Conservation (phyloP, 2,797 vertebrate genomes). For the Moxostoma hubbsi region DNA sequence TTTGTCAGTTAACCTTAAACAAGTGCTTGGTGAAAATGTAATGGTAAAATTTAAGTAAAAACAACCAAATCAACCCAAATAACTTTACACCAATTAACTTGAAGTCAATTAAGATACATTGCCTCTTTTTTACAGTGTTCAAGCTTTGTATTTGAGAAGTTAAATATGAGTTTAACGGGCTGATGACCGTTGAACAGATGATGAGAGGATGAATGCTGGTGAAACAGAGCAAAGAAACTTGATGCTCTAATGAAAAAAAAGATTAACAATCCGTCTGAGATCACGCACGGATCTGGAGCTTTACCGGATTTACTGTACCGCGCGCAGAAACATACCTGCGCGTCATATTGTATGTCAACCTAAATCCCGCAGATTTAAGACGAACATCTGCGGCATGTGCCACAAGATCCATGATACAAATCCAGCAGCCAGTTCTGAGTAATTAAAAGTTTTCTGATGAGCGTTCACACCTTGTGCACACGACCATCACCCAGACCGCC, state of each 20-base stretch:
- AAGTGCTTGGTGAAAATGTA: too few species aligned
- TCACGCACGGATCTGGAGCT: slow-evolving; percentile 29
- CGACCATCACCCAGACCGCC: not conserved
- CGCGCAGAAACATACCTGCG: slow-evolving; percentile 13
- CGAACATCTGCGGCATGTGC: not conserved
- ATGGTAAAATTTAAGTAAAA: too few species aligned
- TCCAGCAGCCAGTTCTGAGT: too few species aligned
- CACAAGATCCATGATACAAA: too few species aligned
- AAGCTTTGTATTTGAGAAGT: too few species aligned
- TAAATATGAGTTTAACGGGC: not conserved
- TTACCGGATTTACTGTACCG: slow-evolving; percentile 15
- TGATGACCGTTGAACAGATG: not conserved
- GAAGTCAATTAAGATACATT: too few species aligned
- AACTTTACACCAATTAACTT: too few species aligned
- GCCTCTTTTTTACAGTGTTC: too few species aligned
- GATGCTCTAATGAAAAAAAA: slow-evolving; percentile 40
- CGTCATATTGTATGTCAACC: not conserved
- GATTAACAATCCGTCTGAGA: slow-evolving; percentile 31
- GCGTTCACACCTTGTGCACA: not conserved
- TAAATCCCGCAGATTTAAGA: slow-evolving; percentile 5
- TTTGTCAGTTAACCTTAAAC: too few species aligned
- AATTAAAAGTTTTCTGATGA: not conserved
- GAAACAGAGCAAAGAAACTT: slow-evolving; percentile 26
- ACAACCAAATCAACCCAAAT: too few species aligned
- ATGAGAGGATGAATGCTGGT: not conserved